Base-by-base conservation (phyloP, 2,888 invertebrate genomes). In the Brachyptera putata region DNA sequence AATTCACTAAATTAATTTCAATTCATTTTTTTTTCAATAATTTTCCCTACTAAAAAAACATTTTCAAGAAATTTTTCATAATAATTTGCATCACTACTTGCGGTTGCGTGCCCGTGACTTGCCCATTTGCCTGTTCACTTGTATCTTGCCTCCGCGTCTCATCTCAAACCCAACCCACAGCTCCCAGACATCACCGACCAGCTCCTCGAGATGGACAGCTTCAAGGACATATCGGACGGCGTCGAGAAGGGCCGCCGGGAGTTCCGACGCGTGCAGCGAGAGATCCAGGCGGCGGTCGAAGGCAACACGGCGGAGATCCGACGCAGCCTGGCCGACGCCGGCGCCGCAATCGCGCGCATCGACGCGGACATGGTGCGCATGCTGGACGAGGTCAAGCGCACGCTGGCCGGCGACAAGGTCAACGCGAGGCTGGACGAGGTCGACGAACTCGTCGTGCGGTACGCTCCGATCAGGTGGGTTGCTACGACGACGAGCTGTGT, bases 141-240 rank as follows among this genome's bases (percentile, higher is more conserved):
- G n/a, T n/a, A n/a, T n/a, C n/a, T n/a, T n/a, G n/a, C n/a, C n/a
- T n/a, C n/a, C n/a, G n/a, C n/a, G n/a, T n/a, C n/a, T n/a, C n/a
- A n/a, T n/a, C n/a, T n/a, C n/a, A n/a, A n/a, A n/a, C n/a, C n/a
- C n/a, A n/a, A n/a, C n/a, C n/a, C 18, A 16, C 36, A 53, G 53
- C 36, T 53, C 5, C 53, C 53, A 21, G 53, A 53, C 53, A 53
- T 53, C 53, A 18, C 36, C 1, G 18, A 16, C 16, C 53, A 53
- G 36, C 53, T 53, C 21, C 18, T 13, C 18, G 53, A 36, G 16
- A 30, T 53, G 53, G 16, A 34, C 36, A 16, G 53, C 36, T 34
- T 53, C 36, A 9, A 34, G 21, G 53, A 53, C 53, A 36, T 53
- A 2, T 18, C 30, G 3, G 22, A 18, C 14, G 53, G 53, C 53